Conservation (phyloP, 2,113 vertebrate species). For the Motacilla tschutschensis region DNA sequence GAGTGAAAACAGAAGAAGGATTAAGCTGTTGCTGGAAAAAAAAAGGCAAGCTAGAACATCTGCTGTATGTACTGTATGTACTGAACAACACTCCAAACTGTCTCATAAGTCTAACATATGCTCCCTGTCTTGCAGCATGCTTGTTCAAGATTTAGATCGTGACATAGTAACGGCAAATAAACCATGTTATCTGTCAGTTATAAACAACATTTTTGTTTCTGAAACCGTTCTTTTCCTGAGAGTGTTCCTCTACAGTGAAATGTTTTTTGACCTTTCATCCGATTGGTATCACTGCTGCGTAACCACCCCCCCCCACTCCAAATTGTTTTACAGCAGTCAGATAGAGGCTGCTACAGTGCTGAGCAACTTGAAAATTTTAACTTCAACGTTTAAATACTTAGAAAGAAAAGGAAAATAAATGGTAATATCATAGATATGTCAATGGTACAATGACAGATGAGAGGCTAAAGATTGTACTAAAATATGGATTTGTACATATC, state of each 20-base stretch:
- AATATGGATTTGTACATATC: neutral
- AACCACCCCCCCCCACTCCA: neutral
- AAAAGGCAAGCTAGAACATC: neutral
- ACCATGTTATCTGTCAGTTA: neutral
- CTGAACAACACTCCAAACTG: neutral
- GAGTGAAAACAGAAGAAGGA: neutral
- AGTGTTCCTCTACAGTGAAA: neutral
- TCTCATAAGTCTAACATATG: constrained; percentile 51
- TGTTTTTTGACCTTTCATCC: constrained; percentile 8
- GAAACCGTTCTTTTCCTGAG: neutral
- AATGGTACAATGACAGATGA: neutral
- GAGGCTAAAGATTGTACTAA: neutral
- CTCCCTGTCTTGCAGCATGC: neutral
- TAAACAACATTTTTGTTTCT: neutral
- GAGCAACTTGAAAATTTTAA: neutral
- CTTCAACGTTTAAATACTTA: neutral
- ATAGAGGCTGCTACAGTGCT: neutral
- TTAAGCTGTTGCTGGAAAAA: neutral
- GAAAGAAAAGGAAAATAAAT: neutral
- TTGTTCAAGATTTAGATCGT: neutral
- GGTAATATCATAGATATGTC: neutral
- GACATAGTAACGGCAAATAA: neutral
- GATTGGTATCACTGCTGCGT: neutral
- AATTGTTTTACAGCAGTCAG: neutral
- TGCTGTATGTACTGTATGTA: neutral